Percentiles rank a stretch among this genome's conserved stretches.
Evolutionary conservation across 2,113 vertebrate genomes (phyloP).

Genomic region (Thalassoma bifasciatum): DNA sequence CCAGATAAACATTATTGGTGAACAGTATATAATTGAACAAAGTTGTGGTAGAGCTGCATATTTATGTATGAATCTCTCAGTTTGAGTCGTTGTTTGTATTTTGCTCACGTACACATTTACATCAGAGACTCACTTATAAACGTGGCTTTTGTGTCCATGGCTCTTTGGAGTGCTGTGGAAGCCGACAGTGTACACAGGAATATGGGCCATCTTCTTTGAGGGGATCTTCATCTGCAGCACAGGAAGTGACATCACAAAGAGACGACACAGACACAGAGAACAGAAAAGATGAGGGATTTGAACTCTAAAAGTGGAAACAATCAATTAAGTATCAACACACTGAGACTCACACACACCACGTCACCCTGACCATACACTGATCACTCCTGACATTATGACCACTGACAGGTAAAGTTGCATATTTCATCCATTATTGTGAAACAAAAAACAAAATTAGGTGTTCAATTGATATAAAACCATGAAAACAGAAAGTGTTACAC

Average conservation of each 20-base stretch:
- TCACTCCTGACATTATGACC: too few relatives aligned
- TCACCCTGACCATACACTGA: not conserved
- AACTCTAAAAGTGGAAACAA: not conserved
- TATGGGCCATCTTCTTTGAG: slow-evolving; percentile 95
- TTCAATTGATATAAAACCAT: too few relatives aligned
- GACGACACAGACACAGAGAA: not conserved
- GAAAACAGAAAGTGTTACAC: too few relatives aligned
- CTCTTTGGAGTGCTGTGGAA: slow-evolving; percentile 87
- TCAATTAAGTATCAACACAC: slow-evolving; percentile 15
- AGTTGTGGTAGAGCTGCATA: too few relatives aligned
- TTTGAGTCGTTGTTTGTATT: too few relatives aligned
- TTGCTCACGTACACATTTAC: too few relatives aligned
- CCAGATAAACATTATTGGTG: too few relatives aligned
- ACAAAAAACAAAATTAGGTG: too few relatives aligned
- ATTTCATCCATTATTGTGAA: too few relatives aligned
- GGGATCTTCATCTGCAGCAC: slow-evolving; percentile 93
- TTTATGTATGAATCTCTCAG: too few relatives aligned
- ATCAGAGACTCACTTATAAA: slow-evolving; percentile 89
- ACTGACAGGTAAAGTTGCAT: too few relatives aligned
- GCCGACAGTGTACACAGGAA: slow-evolving; percentile 93
- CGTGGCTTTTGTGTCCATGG: slow-evolving; percentile 81
- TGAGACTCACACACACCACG: not conserved
- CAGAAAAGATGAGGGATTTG: not conserved
- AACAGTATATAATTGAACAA: too few relatives aligned
- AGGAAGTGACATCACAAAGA: not conserved